phyloP scores from a whole-genome alignment of 2,113 vertebrate genomes.

The Mormyrus lacerda region DNA sequence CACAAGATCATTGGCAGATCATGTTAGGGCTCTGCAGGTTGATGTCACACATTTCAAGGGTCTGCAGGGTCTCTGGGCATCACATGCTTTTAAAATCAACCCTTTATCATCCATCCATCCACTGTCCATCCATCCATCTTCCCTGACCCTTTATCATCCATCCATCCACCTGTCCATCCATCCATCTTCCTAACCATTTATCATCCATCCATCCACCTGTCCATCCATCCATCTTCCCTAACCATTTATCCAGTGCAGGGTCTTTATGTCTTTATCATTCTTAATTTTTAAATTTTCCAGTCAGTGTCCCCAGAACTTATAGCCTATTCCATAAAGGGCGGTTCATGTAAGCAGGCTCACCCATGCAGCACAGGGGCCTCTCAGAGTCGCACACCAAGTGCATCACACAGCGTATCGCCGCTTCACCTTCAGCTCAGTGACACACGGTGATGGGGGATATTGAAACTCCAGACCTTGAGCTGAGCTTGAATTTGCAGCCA shows the following conservation, averaged over 20 bases:
- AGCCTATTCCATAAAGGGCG: background rate
- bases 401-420: background rate
- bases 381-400: background rate
- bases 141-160: no score
- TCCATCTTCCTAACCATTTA: background rate
- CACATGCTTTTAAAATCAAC: background rate
- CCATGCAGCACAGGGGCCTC: background rate
- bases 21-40: background rate
- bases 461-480: background rate
- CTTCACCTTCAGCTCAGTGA: background rate
- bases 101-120: background rate
- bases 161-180: background rate
- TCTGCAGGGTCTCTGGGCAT: background rate
- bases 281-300: background rate
- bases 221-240: background rate
- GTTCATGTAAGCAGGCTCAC: background rate
- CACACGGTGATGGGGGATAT: background rate
- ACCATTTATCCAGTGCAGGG: background rate
- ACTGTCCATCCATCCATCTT: no score
- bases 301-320: background rate
- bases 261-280: background rate
- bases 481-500: background rate
- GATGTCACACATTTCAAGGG: background rate
- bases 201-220: background rate
- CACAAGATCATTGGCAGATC: background rate